Evolutionary conservation across 2,113 vertebrate genomes (phyloP).

Genomic region (Oenanthe oenanthe): DNA sequence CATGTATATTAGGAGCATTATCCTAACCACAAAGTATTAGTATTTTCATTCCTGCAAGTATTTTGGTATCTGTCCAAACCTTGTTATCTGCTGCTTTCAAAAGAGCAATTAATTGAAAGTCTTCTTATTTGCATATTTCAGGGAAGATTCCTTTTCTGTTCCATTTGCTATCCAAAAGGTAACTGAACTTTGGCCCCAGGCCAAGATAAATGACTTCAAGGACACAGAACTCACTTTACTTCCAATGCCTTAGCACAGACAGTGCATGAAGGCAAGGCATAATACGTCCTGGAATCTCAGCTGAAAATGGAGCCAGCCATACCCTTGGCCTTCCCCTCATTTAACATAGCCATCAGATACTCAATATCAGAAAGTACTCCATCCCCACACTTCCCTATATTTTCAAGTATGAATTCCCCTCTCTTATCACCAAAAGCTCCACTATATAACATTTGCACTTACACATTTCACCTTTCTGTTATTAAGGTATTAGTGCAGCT

Average conservation of each 20-base stretch:
- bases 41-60: neutral
- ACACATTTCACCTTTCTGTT: neutral
- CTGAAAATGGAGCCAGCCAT: neutral
- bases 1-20: neutral
- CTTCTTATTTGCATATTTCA: neutral
- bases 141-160: neutral
- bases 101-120: neutral
- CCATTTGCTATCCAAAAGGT: neutral
- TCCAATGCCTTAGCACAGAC: neutral
- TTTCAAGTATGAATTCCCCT: neutral
- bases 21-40: neutral
- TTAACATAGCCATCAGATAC: neutral
- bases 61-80: neutral
- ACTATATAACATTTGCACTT: neutral
- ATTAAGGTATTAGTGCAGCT: neutral
- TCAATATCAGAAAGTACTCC: neutral
- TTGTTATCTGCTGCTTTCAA: neutral
- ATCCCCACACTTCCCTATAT: fast-evolving
- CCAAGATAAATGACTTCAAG: neutral
- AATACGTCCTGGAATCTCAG: fast-evolving
- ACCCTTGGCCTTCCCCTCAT: neutral
- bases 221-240: neutral
- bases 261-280: neutral
- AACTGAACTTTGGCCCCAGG: neutral
- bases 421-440: neutral